These are phyloP conservation scores for Nasonia oneida DNA, from an alignment of 2,888 invertebrate genomes.

Conservation along the genomic window DNA sequence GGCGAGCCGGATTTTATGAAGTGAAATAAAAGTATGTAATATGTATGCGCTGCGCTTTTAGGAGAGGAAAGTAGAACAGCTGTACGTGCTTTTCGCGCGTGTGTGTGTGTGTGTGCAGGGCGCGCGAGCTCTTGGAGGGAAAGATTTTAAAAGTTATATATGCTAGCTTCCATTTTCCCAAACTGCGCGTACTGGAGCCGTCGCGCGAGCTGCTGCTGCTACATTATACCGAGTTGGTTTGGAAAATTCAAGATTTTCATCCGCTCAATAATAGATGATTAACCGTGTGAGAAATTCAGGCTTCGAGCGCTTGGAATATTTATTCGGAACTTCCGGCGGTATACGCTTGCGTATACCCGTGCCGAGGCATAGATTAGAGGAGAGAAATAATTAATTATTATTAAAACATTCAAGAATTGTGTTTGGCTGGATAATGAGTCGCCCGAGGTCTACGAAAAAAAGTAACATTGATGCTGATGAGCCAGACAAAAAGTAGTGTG, in stretches of 20 bases:
- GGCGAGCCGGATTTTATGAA: slow-evolving; percentile 20
- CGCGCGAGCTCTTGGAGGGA: neutral
- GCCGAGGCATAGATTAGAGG: neutral
- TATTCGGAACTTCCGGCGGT: neutral
- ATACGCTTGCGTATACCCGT: neutral
- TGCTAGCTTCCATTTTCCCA: slow-evolving; percentile 9
- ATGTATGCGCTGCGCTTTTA: slow-evolving; percentile 13
- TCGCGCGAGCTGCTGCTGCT: too few relatives aligned
- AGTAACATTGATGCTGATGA: neutral
- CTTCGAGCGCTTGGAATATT: neutral
- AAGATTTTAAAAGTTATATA: slow-evolving; percentile 26
- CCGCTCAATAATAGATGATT: neutral
- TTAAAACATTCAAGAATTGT: neutral
- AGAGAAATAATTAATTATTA: neutral
- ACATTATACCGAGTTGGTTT: neutral
- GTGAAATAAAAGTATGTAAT: slow-evolving; percentile 25
- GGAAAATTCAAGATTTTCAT: neutral
- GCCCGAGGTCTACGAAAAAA: neutral
- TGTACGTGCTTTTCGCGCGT: slow-evolving; percentile 9
- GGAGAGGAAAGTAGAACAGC: slow-evolving; percentile 28
- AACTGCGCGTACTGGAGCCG: neutral
- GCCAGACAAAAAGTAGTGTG: neutral
- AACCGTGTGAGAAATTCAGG: neutral
- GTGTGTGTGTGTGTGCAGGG: too few relatives aligned
- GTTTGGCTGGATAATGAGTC: neutral